These are phyloP conservation scores for Poecilia latipinna DNA, from an alignment of 2,113 vertebrate genomes.

Conservation along the genomic window DNA sequence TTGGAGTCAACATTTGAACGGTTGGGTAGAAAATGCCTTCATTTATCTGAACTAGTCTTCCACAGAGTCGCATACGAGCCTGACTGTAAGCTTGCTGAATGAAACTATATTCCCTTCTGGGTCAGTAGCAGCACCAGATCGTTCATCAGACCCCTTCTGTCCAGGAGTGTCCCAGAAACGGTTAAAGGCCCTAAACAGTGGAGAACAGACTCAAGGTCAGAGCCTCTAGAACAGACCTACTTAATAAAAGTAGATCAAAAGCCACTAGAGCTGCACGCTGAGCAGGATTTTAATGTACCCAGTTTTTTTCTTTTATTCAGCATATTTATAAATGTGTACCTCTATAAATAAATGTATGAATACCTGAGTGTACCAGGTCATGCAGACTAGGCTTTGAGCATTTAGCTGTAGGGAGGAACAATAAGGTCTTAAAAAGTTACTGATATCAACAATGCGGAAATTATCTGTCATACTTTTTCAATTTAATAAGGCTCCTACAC, in stretches of 20 bases:
- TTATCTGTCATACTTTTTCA: too few species aligned
- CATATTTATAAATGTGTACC: neutral
- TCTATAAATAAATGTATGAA: conserved; percentile 1
- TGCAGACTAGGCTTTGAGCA: neutral
- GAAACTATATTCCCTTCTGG: conserved; percentile 63
- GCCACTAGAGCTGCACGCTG: conserved; percentile 20
- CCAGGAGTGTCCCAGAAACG: conserved; percentile 71
- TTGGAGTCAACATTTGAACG: conserved; percentile 10
- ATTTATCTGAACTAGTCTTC: conserved; percentile 29
- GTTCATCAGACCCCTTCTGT: conserved; percentile 70
- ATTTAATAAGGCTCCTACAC: too few species aligned
- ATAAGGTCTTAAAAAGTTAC: too few species aligned
- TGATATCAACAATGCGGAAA: too few species aligned
- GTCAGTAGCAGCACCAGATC: conserved; percentile 68
- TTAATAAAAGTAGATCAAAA: conserved; percentile 62
- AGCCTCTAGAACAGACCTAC: conserved; percentile 48
- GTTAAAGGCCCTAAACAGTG: conserved; percentile 47
- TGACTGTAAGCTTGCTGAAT: conserved; percentile 49
- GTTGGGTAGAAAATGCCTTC: conserved; percentile 32
- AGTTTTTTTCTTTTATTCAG: conserved; percentile 5
- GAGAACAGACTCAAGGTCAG: conserved; percentile 63
- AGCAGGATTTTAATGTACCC: conserved; percentile 26
- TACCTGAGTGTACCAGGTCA: neutral
- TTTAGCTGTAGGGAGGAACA: too few species aligned
- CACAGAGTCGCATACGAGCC: conserved; percentile 37